Conservation (phyloP, 2,113 vertebrate species). For the Colinus virginianus region DNA sequence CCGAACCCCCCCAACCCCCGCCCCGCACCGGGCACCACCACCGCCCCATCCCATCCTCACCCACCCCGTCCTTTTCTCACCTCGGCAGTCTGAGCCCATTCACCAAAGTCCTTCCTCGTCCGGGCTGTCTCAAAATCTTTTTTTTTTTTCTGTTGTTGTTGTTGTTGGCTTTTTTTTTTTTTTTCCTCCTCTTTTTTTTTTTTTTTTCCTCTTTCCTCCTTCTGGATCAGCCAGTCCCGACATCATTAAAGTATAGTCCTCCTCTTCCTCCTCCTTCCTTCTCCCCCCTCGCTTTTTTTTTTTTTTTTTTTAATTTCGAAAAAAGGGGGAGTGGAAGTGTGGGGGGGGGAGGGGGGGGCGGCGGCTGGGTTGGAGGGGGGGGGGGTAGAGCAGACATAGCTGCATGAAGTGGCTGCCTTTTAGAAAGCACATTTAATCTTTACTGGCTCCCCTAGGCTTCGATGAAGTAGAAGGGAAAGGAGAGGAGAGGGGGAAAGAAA, state of each 20-base stretch:
- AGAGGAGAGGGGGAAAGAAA: conserved; percentile 63
- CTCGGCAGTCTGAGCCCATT: conserved; percentile 75
- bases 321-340: too few species aligned
- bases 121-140: neutral
- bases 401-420: conserved; percentile 93
- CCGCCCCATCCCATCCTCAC: neutral
- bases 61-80: conserved; percentile 68
- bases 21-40: conserved; percentile 52
- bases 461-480: conserved; percentile 80
- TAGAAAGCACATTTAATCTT: conserved; percentile 97
- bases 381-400: conserved; percentile 85
- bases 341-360: conserved; percentile 49
- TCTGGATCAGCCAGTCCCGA: conserved; percentile 65
- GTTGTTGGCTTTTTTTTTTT: conserved; percentile 41
- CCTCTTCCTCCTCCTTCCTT: neutral
- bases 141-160: neutral
- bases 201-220: conserved; percentile 47
- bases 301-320: conserved; percentile 38
- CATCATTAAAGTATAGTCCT: conserved; percentile 74
- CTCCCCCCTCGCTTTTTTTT: neutral
- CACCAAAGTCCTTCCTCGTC: conserved; percentile 72
- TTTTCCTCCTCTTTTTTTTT: conserved; percentile 49
- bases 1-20: conserved; percentile 39
- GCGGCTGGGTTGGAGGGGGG: conserved; percentile 73
- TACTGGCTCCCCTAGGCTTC: conserved; percentile 91